Percentiles rank a stretch among this genome's conserved stretches.
These are phyloP conservation scores for Silvanus unidentatus DNA, from an alignment of 2,888 invertebrate genomes.

Conservation along the genomic window DNA sequence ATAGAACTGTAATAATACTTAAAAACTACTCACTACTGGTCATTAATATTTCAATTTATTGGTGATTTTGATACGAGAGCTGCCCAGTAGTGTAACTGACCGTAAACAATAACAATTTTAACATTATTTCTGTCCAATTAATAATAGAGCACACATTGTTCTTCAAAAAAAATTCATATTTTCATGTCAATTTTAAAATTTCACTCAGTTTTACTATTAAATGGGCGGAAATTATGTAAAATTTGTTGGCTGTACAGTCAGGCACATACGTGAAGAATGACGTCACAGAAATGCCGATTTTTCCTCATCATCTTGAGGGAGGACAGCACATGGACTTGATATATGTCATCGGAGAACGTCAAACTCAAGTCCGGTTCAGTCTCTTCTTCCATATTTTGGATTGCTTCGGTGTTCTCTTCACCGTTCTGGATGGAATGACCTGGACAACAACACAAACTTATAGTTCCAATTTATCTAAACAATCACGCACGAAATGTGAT, in stretches of 20 bases:
- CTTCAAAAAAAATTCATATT: not conserved
- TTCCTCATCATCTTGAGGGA: conserved; percentile 74
- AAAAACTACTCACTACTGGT: conserved; percentile 48
- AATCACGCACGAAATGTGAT: too few species aligned
- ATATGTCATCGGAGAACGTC: conserved; percentile 53
- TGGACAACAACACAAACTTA: not conserved
- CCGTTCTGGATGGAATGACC: conserved; percentile 3
- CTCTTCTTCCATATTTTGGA: conserved; percentile 23
- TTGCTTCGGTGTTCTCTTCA: not conserved
- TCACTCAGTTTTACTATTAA: not conserved
- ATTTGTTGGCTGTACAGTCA: conserved; percentile 33
- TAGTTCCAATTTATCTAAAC: not conserved
- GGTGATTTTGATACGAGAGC: conserved; percentile 38
- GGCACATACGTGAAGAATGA: conserved; percentile 69
- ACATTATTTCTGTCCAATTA: conserved; percentile 22
- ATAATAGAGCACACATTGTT: not conserved
- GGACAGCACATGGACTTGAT: conserved; percentile 57
- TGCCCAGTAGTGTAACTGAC: conserved; percentile 47
- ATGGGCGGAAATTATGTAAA: conserved; percentile 23
- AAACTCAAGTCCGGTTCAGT: conserved; percentile 40
- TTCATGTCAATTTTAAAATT: not conserved
- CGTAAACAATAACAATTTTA: conserved; percentile 42
- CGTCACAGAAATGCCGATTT: conserved; percentile 82
- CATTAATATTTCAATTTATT: conserved; percentile 40
- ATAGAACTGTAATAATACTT: conserved; percentile 23